phyloP scores from a whole-genome alignment of 2,113 vertebrate species.

The Sakesphorus luctuosus region DNA sequence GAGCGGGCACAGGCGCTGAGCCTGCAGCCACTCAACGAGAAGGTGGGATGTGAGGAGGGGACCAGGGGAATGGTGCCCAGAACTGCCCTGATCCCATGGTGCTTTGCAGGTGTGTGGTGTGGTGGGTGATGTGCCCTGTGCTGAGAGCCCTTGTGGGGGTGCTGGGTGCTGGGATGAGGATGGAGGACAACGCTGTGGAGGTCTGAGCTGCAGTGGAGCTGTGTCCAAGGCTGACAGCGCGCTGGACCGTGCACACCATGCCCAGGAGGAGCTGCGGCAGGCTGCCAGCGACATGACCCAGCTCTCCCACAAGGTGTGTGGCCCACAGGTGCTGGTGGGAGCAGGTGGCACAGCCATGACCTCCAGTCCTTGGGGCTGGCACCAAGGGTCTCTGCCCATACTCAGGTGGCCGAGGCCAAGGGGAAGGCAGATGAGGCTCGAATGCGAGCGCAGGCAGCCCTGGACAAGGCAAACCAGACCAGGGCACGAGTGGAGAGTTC shows the following conservation, averaged over 20 bases:
- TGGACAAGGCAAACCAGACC: conserved; percentile 89
- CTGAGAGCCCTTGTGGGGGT: conserved; percentile 90
- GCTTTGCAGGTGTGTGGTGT: conserved; percentile 87
- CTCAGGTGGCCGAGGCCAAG: conserved; percentile 89
- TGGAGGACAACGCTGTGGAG: conserved; percentile 88
- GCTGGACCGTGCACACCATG: conserved; percentile 84
- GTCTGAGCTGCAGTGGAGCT: conserved; percentile 88
- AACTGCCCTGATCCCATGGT: fast-evolving
- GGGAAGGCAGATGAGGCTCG: conserved; percentile 87
- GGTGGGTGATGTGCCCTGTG: conserved; percentile 82
- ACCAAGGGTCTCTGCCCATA: neutral
- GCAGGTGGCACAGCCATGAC: fast-evolving
- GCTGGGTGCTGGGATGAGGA: conserved; percentile 92
- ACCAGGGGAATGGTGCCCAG: fast-evolving
- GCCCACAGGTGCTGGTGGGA: fast-evolving
- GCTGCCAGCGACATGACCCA: conserved; percentile 66
- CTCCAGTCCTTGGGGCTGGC: neutral
- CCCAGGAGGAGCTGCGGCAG: conserved; percentile 78
- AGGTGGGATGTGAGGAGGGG: conserved; percentile 66
- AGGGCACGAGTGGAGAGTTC: conserved; percentile 89
- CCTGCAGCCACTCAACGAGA: conserved; percentile 88
- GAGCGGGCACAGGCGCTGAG: conserved; percentile 73
- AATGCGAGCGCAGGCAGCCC: conserved; percentile 83
- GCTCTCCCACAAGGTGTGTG: conserved; percentile 82
- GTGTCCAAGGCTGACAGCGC: conserved; percentile 85